Base-by-base conservation (phyloP, 1,140 invertebrate genomes). In the Drosophila kanapiae region DNA sequence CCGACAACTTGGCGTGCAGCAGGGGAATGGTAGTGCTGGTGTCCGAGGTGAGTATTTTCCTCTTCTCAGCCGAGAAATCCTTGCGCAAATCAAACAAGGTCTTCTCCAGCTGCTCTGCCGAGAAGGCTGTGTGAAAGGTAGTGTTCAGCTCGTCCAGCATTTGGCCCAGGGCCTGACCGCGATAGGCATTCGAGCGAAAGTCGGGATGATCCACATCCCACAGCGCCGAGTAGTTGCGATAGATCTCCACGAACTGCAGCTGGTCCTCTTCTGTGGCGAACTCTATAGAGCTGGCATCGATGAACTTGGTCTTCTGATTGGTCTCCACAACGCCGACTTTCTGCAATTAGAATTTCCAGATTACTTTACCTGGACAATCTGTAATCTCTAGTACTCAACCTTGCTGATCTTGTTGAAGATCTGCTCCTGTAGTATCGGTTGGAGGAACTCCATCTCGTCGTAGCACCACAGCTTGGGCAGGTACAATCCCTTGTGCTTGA, bases 181-280 rank as follows among this genome's bases (percentile, higher is more conserved):
- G 91, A 78, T 92, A 92, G 0, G 83, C 78, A 64, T 82, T 86
- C 8, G 91, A 92, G 6, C 91, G 83, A 43, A 79, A 92, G 45
- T 92, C 91, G 0, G 91, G 91, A 70, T 92, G 91, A 64, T 92
- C 91, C 1, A 91, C 91, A 64, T 91, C 86, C 91, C 91, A 92
- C 0, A 92, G 38, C 0, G 91, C 83, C 0, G 83, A 69, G 56
- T 92, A 92, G 42, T 88, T 86, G 31, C 79, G 82, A 60, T 92
- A 92, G 33, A 92, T 92, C 11, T 92, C 91, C 42, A 91, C 82
- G 23, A 92, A 91, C 53, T 92, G 78, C 35, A 92, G 54, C 31
- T 92, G 83, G 47, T 88, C 79, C 13, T 91, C 83, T 14, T 49
- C 23, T 0, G 56, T 49, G 33, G 58, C 65, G 2, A 92, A 92